Percentiles rank a stretch among this genome's conserved stretches.
phyloP scores from a whole-genome alignment of 2,113 vertebrate genomes.

The Corvus hawaiiensis region DNA sequence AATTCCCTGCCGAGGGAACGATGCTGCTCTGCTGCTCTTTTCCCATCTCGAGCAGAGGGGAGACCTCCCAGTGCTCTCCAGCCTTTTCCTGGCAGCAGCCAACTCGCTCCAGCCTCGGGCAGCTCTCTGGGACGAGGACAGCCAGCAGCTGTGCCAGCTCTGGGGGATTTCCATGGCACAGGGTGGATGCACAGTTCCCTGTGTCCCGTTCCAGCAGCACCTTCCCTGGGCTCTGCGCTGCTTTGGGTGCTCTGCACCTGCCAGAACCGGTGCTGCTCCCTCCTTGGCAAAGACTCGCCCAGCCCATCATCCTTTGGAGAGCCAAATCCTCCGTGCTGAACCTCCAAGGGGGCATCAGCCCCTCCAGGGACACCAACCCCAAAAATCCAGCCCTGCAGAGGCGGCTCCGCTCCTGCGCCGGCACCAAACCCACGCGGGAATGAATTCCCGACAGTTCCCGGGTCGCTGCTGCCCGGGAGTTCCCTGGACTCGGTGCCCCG shows the following conservation, averaged over 20 bases:
- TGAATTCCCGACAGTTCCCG: fast-evolving
- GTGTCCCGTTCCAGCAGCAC: background rate
- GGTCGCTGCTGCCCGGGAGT: fast-evolving
- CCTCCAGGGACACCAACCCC: too few species aligned
- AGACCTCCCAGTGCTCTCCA: background rate
- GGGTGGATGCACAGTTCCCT: background rate
- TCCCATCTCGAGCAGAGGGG: background rate
- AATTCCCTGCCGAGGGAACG: background rate
- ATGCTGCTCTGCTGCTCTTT: background rate
- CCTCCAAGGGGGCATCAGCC: background rate
- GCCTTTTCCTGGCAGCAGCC: background rate
- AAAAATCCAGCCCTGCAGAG: background rate
- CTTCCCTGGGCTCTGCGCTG: fast-evolving
- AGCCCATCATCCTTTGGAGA: background rate
- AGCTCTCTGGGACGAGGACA: background rate
- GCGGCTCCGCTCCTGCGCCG: background rate
- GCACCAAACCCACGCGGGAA: fast-evolving
- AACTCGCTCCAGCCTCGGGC: background rate
- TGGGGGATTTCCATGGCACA: background rate
- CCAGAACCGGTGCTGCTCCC: background rate
- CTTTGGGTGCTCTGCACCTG: background rate
- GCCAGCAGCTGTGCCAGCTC: fast-evolving
- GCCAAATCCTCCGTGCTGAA: background rate
- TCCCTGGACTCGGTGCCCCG: fast-evolving
- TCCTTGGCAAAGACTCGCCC: background rate